Conservation (phyloP, 2,797 vertebrate genomes). For the Sarcophilus harrisii region DNA sequence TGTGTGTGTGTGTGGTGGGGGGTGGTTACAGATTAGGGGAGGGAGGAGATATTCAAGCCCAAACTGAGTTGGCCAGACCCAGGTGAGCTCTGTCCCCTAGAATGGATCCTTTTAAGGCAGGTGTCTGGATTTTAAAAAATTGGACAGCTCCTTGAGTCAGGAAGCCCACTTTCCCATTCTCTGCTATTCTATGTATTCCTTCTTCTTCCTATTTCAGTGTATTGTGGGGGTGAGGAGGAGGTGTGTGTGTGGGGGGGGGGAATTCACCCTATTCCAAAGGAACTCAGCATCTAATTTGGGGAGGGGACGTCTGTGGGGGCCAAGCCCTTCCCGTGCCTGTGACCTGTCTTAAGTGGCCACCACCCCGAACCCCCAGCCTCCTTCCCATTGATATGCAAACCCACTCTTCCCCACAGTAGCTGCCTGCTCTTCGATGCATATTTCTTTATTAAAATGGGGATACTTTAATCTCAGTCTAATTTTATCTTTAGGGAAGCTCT, state of each 20-base stretch:
- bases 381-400: conserved; percentile 65
- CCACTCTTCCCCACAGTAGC: conserved; percentile 10
- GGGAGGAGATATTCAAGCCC: background rate
- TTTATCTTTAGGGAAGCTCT: conserved; percentile 83
- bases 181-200: background rate
- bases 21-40: background rate
- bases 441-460: conserved; percentile 81
- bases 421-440: conserved; percentile 58
- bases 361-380: too few species aligned
- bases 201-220: background rate
- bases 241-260: too few species aligned
- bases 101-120: background rate
- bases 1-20: too few species aligned
- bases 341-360: background rate
- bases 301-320: background rate
- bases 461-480: conserved; percentile 82
- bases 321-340: background rate
- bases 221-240: too few species aligned
- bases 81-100: background rate
- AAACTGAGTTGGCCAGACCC: background rate
- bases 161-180: background rate
- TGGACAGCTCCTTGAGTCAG: background rate
- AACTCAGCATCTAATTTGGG: background rate
- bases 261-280: background rate
- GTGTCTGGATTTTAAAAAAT: background rate